Conservation (phyloP, 2,113 vertebrate genomes). For the Ciconia boyciana region DNA sequence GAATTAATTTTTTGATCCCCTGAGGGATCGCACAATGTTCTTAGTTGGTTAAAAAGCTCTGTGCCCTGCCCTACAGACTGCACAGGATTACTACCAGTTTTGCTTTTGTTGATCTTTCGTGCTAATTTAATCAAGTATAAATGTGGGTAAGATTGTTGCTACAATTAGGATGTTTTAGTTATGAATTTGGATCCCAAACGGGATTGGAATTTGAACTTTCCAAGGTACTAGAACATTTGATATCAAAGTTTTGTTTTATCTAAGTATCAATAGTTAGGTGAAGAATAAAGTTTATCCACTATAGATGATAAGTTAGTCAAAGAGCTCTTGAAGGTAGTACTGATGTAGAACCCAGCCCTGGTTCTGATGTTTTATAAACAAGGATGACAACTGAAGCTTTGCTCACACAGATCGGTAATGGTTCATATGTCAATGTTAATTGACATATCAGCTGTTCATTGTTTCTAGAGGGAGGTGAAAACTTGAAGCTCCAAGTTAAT, state of each 20-base stretch:
- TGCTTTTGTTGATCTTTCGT: not conserved
- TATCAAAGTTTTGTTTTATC: not conserved
- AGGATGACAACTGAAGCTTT: not conserved
- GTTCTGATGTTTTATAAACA: not conserved
- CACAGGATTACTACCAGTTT: not conserved
- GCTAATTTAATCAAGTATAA: not conserved
- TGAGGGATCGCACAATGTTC: not conserved
- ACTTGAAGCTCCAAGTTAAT: not conserved
- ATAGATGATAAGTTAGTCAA: not conserved
- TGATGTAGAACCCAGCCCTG: not conserved
- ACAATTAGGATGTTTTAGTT: not conserved
- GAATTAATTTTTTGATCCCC: not conserved
- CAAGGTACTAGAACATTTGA: not conserved
- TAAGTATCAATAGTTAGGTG: not conserved
- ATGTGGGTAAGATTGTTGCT: not conserved
- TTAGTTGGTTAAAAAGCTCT: not conserved
- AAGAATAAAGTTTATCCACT: not conserved
- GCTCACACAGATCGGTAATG: not conserved
- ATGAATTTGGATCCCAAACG: not conserved
- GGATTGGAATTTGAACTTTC: not conserved
- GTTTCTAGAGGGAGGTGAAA: not conserved
- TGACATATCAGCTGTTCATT: rapidly evolving
- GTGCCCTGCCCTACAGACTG: not conserved
- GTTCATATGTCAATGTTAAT: not conserved
- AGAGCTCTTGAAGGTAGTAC: not conserved